Evolutionary conservation across 2,113 vertebrate species (phyloP), one percentile per base, ranked within the genome.

Genomic region (Brachirus orientalis): DNA sequence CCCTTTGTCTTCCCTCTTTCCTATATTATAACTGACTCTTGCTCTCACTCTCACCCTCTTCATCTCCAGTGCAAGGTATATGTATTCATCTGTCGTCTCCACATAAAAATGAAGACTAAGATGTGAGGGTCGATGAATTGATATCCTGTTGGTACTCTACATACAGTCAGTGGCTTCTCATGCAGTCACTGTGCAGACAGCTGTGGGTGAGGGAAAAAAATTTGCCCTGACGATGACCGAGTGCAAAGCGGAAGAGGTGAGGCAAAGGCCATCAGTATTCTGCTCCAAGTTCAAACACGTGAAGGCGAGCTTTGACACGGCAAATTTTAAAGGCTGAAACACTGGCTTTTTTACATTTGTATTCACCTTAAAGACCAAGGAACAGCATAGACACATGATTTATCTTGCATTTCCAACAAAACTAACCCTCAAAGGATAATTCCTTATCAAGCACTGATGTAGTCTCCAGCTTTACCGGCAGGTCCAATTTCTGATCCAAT

Each of bases 121-220:
- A 72, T 60, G 60, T 72, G 10, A 59, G 72, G 53, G 35, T 50
- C 38, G 81, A 89, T 88, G 36, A 79, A 89, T 88, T 72, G 45
- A 92, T 87, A 86, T 58, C 58, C 61, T 61, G 72, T 74, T 89
- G 63, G 70, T 76, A 77, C 83, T 76, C 73, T 48, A 55, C 69
- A 60, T 62, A 63, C 64, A 46, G 66, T 62, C 60, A 58, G 48
- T 64, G 47, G 73, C 45, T 51, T 81, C 75, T 90, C 87, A 84
- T 75, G 72, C 85, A 88, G 80, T 90, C 86, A 64, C 61, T 67
- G 51, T 9, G 13, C 61, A 71, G 63, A 78, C 76, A n/a, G 59
- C 59, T 71, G 41, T 35, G 46, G 65, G 65, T 58, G 69, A 86
- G 51, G 63, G 80, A 40, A 64, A 40, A 64, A 69, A 56, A 79